Evolutionary conservation across 2,113 vertebrate species (phyloP), one percentile per base, ranked within the genome.

Genomic region (Polyodon spathula): DNA sequence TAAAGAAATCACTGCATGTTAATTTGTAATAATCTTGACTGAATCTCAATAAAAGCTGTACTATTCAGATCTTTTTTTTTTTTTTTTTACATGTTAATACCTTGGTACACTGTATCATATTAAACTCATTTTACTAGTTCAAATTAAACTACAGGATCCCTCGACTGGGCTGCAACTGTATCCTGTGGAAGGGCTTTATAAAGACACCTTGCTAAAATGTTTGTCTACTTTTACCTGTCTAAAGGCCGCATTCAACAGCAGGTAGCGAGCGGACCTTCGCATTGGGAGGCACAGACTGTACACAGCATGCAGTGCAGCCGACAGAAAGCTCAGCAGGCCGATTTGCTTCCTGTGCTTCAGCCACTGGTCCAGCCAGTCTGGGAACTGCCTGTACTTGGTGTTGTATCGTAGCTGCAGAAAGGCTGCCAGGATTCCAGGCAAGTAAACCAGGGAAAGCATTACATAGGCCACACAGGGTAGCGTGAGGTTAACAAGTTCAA

Each of bases 361-460:
- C 95, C 96, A 99, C 44, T 82, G 75, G 79, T 97, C 93, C 50
- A 99, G 79, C 93, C 92, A 96, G 8, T 72, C 60, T 0, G 96
- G 94, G 71, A 99, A 99, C 17, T 89, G 90, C n/a, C 60, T 76
- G 81, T 98, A 97, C 69, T 99, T 99, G 58, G 95, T 98, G 71
- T 93, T 89, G 0, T 84, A 67, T 65, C 60, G 71, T 64, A 98
- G 83, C 82, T 99, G 96, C 8, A 86, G 84, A 63, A 78, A 69
- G 1, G 94, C 89, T 0, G 94, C 95, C 11, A 88, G 79, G 72
- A 93, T 63, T 0, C 96, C 93, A 0, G 95, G 93, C 63, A 93
- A 69, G 76, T 99, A 99, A 8, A 98, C 96, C 0, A 98, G 82
- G 0, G 93, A 82, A 16, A 99, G 68, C 85, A 89, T 83, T 65